These are phyloP conservation scores for Charadrius vociferus DNA, from an alignment of 2,113 vertebrate species.

Conservation along the genomic window DNA sequence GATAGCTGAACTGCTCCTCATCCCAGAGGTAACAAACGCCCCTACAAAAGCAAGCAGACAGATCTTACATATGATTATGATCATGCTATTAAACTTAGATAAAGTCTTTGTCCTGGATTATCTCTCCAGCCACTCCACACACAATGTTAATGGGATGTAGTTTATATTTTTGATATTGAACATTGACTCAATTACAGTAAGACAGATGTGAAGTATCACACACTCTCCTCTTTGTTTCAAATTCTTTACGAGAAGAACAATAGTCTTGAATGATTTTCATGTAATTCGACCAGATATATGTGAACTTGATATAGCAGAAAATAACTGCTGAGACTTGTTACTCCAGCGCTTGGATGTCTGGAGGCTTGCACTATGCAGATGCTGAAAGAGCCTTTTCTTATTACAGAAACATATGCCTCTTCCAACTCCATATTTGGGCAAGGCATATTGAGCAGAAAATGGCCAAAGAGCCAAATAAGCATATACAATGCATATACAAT, in stretches of 20 bases:
- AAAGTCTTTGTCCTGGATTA: not conserved
- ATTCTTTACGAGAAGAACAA: not conserved
- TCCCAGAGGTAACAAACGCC: not conserved
- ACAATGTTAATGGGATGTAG: not conserved
- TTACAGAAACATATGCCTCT: not conserved
- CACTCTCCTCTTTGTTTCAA: not conserved
- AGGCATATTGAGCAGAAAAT: not conserved
- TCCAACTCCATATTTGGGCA: not conserved
- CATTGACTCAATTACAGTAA: not conserved
- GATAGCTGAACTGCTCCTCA: not conserved
- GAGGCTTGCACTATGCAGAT: not conserved
- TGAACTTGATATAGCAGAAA: not conserved
- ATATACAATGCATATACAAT: not conserved
- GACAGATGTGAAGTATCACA: not conserved
- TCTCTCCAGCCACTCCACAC: not conserved
- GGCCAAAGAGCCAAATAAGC: not conserved
- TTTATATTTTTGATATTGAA: not conserved
- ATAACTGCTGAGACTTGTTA: not conserved
- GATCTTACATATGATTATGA: not conserved
- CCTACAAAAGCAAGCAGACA: not conserved
- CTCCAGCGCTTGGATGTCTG: not conserved
- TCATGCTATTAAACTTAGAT: not conserved
- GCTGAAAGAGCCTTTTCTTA: not conserved
- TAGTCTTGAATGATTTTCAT: not conserved
- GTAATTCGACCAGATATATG: not conserved